These are phyloP conservation scores for Oceanodroma tethys DNA, from an alignment of 2,113 vertebrate species.

Conservation along the genomic window DNA sequence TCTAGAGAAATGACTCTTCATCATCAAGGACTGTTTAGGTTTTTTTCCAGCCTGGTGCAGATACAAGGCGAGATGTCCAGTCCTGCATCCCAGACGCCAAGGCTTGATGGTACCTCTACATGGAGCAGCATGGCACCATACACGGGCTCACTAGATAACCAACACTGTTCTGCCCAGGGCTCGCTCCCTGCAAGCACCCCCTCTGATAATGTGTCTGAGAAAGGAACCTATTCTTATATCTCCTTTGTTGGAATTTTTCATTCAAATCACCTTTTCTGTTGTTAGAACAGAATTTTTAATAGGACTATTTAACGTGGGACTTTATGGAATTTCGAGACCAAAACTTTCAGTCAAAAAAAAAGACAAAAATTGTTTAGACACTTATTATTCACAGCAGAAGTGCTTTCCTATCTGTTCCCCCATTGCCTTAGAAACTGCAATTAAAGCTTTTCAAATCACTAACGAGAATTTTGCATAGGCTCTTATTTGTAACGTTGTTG, in stretches of 20 bases:
- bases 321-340: not conserved
- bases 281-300: not conserved
- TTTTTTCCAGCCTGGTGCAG: not conserved
- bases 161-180: not conserved
- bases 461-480: not conserved
- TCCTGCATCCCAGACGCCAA: not conserved
- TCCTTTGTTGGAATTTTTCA: not conserved
- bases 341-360: not conserved
- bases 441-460: not conserved
- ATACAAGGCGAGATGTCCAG: not conserved
- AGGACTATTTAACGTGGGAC: not conserved
- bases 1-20: not conserved
- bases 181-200: not conserved
- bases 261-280: not conserved
- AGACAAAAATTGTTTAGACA: not conserved
- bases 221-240: not conserved
- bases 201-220: not conserved
- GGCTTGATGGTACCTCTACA: rapidly evolving
- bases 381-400: not conserved
- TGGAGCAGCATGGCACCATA: not conserved
- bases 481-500: not conserved
- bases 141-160: rapidly evolving
- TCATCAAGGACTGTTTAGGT: not conserved
- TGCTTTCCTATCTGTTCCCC: not conserved
- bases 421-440: not conserved